Evolutionary conservation across 2,888 invertebrate genomes (phyloP).

Genomic region (Teinopalpus imperialis): DNA sequence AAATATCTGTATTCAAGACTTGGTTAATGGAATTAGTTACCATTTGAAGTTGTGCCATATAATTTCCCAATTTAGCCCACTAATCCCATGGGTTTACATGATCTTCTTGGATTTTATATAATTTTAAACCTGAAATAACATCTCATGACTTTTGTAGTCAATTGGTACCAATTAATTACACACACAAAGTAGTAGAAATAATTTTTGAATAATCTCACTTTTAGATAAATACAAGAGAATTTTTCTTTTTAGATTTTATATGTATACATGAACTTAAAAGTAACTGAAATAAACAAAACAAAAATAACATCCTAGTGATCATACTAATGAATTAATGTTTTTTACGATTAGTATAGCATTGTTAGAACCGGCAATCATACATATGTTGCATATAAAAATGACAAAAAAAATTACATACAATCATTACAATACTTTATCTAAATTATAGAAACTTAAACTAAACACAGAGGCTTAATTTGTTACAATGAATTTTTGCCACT

Average conservation of each 20-base stretch:
- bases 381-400: conserved; percentile 28
- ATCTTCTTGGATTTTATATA: conserved; percentile 53
- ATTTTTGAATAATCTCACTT: conserved; percentile 27
- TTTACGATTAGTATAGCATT: conserved; percentile 8
- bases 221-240: neutral
- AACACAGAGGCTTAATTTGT: conserved; percentile 54
- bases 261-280: conserved; percentile 1
- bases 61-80: conserved; percentile 70
- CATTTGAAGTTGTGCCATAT: conserved; percentile 57
- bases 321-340: conserved; percentile 13
- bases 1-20: conserved; percentile 35
- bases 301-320: conserved; percentile 1
- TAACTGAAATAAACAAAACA: conserved; percentile 10
- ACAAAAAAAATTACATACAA: conserved; percentile 31
- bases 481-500: conserved; percentile 67
- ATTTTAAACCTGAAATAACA: conserved; percentile 66
- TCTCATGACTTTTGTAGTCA: conserved; percentile 50
- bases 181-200: conserved; percentile 35
- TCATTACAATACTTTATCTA: conserved; percentile 30
- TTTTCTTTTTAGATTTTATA: neutral
- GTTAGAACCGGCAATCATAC: conserved; percentile 12
- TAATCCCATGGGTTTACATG: conserved; percentile 58
- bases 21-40: conserved; percentile 56
- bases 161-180: conserved; percentile 41
- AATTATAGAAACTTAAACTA: conserved; percentile 38